These are phyloP conservation scores for Carcinoscorpius rotundicauda DNA, from an alignment of 1,140 invertebrate genomes.

Conservation along the genomic window DNA sequence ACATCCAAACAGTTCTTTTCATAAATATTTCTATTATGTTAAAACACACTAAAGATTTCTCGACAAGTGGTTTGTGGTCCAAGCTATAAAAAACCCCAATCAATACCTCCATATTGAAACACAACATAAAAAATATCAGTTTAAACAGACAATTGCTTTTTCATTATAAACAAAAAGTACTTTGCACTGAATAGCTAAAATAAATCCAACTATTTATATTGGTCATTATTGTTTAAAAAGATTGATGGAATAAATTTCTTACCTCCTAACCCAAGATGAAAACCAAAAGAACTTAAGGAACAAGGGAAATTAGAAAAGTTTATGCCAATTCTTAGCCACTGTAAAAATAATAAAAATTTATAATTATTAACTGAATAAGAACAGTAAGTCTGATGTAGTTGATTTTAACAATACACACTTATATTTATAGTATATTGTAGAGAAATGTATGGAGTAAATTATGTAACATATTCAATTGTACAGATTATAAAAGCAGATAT, in stretches of 20 bases:
- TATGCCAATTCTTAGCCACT: slow-evolving; percentile 77
- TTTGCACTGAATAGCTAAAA: too few relatives aligned
- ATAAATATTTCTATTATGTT: too few relatives aligned
- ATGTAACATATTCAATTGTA: slow-evolving; percentile 5
- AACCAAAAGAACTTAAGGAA: slow-evolving; percentile 62
- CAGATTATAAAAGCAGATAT: too few relatives aligned
- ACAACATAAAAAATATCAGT: too few relatives aligned
- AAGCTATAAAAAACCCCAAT: too few relatives aligned
- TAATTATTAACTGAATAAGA: slow-evolving; percentile 3
- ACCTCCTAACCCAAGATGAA: slow-evolving; percentile 72
- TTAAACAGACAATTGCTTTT: too few relatives aligned
- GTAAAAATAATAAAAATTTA: slow-evolving; percentile 22
- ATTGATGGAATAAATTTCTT: slow-evolving; percentile 24
- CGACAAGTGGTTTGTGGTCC: too few relatives aligned
- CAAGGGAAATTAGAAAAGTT: slow-evolving; percentile 73
- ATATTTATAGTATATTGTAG: slow-evolving; percentile 5
- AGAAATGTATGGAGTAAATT: background rate
- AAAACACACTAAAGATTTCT: too few relatives aligned
- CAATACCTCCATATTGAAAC: too few relatives aligned
- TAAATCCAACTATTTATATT: too few relatives aligned
- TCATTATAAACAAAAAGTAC: too few relatives aligned
- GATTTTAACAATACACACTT: slow-evolving; percentile 9
- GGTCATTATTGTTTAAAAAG: background rate
- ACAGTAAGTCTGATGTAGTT: slow-evolving; percentile 2
- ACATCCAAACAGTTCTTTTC: too few relatives aligned